Base-by-base conservation (phyloP, 2,797 vertebrate species). In the Aplochiton taeniatus region DNA sequence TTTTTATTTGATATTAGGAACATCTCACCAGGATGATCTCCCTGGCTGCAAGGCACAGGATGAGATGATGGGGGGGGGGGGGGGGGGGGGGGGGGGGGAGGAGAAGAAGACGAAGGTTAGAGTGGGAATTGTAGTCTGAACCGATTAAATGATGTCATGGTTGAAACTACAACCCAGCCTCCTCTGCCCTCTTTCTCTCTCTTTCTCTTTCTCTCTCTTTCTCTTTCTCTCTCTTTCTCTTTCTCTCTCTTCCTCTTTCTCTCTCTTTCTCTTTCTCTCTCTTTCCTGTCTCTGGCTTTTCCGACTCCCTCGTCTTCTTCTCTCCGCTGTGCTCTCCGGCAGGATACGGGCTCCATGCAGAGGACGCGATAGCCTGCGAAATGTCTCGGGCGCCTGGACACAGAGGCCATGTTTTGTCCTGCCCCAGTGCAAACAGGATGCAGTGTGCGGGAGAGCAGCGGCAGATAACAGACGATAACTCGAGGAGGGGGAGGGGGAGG, bases 351-450 rank as follows among this genome's bases (percentile, higher is more conserved):
- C 72, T 74, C 84, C 77, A 79, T 83, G 78, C 83, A 87, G 86
- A 85, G 91, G 88, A 86, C 19, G 86, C 85, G 88, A 89, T 85
- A 84, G 91, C 82, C 90, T 90, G 90, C 91, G 87, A 91, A 91
- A 91, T 89, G 86, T 91, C 88, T 90, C 84, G 55, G 53, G 80
- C 79, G 84, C 88, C 82, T n/a, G n/a, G n/a, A 78, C 79, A 78
- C 79, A 76, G 83, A 88, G 81, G 85, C 87, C 70, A 76, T 91
- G 89, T 91, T n/a, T 92, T 90, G 89, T 90, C 84, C 88, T 83
- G 83, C 85, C 70, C 63, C 73, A 79, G 77, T 73, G 85, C 90
- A 92, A 93, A 93, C 92, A 93, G 92, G 92, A 93, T 89, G 90
- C 87, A 58, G 79, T 77, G 83, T 76, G 84, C 83, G 83, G 83